Evolutionary conservation across 2,888 invertebrate species (phyloP), one percentile per base, ranked within the genome.

Genomic region (Andrena fulva): DNA sequence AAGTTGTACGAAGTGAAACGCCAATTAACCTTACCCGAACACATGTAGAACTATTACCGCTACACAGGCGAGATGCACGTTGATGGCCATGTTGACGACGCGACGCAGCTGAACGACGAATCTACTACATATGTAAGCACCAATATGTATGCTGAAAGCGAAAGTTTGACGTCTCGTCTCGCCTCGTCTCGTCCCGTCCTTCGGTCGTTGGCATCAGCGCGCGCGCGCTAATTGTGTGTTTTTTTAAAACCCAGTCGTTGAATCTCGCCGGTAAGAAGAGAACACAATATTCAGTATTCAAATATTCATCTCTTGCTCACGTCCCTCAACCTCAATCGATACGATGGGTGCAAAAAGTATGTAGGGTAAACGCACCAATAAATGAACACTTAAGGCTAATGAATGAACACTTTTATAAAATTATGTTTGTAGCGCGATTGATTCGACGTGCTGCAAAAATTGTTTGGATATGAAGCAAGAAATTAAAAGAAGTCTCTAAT

Each of bases 11-110:
- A 48, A 56, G 16, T 29, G 62, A 33, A n/a, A 33, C 10, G 29
- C 1, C 24, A 31, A 16, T 0, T 35, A 62, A 24, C 24, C 75
- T 78, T 75, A 78, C 76, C 42, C 29, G 10, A 68, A 5, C 12
- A 68, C 54, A 31, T 52, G 8, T 24, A 75, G 10, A 16, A 31
- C 33, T 31, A 59, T 20, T 5, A 12, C 0, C 8, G 24, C 2
- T 8, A 0, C n/a, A 33, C 6, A 2, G 33, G 31, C 10, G 42
- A 64, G 24, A n/a, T 48, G 63, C 73, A 64, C 64, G 20, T n/a
- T 42, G 54, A 16, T 29, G 8, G 5, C 20, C n/a, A 52, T 52
- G 20, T 42, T 42, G 20, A 52, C 20, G 52, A 10, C 29, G n/a
- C 4, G 52, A 33, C 16, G 20, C 8, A 29, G 27, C 24, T 3